Percentiles rank a stretch among this genome's conserved stretches.
These are phyloP conservation scores for Corythornis cristatus DNA, from an alignment of 2,113 vertebrate species.

Conservation along the genomic window DNA sequence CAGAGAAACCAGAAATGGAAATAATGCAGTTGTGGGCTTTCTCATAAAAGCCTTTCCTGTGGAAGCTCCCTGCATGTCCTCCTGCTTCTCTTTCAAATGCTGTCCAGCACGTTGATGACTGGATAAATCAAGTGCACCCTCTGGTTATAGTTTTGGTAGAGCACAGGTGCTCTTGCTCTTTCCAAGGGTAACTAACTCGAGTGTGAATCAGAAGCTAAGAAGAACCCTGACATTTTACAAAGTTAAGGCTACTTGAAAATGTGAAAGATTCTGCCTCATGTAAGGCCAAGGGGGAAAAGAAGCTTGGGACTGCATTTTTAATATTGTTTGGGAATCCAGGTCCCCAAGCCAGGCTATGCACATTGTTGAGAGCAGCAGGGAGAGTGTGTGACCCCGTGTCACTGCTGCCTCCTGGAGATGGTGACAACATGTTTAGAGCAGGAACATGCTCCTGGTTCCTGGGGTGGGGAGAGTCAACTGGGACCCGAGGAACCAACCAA, in stretches of 20 bases:
- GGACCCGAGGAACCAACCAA: neutral
- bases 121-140: neutral
- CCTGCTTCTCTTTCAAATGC: neutral
- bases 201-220: neutral
- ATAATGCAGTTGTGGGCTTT: neutral
- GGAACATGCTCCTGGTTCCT: neutral
- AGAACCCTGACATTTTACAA: neutral
- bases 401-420: neutral
- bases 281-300: constrained; percentile 10
- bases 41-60: neutral
- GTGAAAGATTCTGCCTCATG: neutral
- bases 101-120: neutral
- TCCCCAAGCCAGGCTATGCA: neutral
- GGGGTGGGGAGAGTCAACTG: accelerated
- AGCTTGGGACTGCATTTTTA: constrained; percentile 50
- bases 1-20: neutral
- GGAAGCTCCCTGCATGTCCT: neutral
- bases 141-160: neutral
- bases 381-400: neutral
- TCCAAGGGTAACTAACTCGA: neutral
- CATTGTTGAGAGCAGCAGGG: neutral
- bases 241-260: neutral
- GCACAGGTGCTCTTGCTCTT: accelerated
- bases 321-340: constrained; percentile 43
- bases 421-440: neutral